A percentile compares a stretch with the other conserved stretches of the same genome.
These are phyloP conservation scores for Hemicrepidius hirtus DNA, from an alignment of 2,888 invertebrate species.

Conservation along the genomic window DNA sequence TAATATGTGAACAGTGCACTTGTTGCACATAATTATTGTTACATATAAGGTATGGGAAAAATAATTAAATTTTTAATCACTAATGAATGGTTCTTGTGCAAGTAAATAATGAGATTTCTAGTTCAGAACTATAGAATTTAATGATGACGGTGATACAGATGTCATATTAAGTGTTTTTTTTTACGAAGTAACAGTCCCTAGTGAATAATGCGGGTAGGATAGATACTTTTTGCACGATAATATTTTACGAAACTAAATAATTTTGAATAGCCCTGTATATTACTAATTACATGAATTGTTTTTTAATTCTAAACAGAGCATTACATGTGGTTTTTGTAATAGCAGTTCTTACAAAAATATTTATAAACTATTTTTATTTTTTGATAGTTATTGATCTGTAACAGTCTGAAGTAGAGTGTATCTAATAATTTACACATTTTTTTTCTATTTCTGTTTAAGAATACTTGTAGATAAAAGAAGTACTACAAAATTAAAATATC, in stretches of 20 bases:
- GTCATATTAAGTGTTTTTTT: no score
- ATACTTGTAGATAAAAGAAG: no score
- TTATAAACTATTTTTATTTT: not conserved
- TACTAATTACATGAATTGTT: no score
- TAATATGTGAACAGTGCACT: not conserved
- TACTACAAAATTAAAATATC: no score
- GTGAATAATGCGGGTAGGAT: no score
- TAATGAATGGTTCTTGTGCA: not conserved
- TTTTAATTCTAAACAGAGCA: conserved; percentile 12
- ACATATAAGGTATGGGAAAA: conserved; percentile 22
- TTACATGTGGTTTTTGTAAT: conserved; percentile 6
- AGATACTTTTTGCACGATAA: no score
- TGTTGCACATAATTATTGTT: conserved; percentile 5
- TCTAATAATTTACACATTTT: conserved; percentile 26
- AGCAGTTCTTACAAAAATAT: not conserved
- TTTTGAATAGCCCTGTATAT: no score
- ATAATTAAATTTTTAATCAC: conserved; percentile 10
- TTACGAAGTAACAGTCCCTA: no score
- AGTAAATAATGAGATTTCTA: not conserved
- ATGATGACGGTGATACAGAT: no score
- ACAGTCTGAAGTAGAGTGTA: conserved; percentile 24
- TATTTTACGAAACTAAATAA: no score
- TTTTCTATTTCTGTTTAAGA: no score
- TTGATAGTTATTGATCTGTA: conserved; percentile 3
- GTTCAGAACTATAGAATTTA: not conserved